Evolutionary conservation across 2,888 invertebrate genomes (phyloP), one percentile per base, ranked within the genome.

Genomic region (Tuta absoluta): DNA sequence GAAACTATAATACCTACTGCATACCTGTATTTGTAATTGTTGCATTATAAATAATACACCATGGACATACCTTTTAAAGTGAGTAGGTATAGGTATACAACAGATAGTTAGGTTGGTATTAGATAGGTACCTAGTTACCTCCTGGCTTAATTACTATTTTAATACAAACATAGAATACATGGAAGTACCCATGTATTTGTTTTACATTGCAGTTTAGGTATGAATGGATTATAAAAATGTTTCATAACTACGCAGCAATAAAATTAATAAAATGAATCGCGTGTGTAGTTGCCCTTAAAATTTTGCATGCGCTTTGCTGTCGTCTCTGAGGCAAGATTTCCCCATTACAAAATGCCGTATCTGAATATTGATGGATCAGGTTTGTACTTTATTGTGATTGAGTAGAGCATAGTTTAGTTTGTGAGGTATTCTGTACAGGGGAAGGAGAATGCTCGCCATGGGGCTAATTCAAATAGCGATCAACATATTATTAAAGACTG

Each of bases 271-370:
- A 2, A 80, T 71, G 8, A 2, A 23, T 4, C 1, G 53, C 24
- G 3, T 53, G 17, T 19, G 5, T 21, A 1, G 4, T 11, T 33
- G n/a, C n/a, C 12, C 57, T 65, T 70, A 66, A 74, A 67, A 83
- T 78, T 84, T 80, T 86, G 87, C 87, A 87, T 89, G 89, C 88
- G 88, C 87, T 80, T 75, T 79, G 80, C 81, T n/a, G n/a, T 80
- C 81, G 84, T 84, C 86, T 86, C 87, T 86, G 84, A 85, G 87
- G 86, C 84, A 82, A 82, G 76, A 73, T 67, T 74, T 56, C 63
- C 51, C 64, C 64, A 60, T 37, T n/a, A 5, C 24, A 63, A 67
- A 81, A 76, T 2, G 68, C 56, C 65, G 0, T 73, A 81, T 67
- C 61, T 74, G 8, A 8, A 17, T 12, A 2, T 3, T 10, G 19